Conservation (phyloP, 2,797 vertebrate genomes). For the Leptodactylus fallax region DNA sequence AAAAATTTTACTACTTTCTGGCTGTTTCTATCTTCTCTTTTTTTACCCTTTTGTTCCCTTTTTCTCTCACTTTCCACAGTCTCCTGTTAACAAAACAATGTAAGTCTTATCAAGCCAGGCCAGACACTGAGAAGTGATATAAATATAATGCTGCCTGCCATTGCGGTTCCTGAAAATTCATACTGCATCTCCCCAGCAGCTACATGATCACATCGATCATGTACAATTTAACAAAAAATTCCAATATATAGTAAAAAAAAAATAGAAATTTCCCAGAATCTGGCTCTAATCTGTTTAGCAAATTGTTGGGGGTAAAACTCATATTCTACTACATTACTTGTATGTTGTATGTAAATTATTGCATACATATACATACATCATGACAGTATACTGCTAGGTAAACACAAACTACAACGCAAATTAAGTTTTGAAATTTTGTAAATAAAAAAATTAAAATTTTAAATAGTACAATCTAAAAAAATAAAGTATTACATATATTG, state of each 20-base stretch:
- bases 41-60: not conserved
- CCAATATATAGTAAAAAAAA: not conserved
- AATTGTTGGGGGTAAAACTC: no score
- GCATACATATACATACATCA: no score
- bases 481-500: no score
- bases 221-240: not conserved
- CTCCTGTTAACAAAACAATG: slow-evolving; percentile 36
- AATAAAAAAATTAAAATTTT: no score
- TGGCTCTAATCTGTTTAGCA: no score
- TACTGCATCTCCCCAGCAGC: not conserved
- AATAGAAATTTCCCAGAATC: no score
- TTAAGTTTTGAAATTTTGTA: no score
- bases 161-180: slow-evolving; percentile 17
- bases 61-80: slow-evolving; percentile 12
- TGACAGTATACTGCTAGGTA: no score
- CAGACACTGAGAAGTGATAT: slow-evolving; percentile 39
- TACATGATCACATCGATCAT: not conserved
- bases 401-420: no score
- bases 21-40: not conserved
- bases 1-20: not conserved
- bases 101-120: slow-evolving; percentile 39
- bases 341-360: no score
- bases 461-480: no score
- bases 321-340: no score
- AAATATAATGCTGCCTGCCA: slow-evolving; percentile 17